Conservation (phyloP, 2,797 vertebrate species). For the Hirundo rustica region DNA sequence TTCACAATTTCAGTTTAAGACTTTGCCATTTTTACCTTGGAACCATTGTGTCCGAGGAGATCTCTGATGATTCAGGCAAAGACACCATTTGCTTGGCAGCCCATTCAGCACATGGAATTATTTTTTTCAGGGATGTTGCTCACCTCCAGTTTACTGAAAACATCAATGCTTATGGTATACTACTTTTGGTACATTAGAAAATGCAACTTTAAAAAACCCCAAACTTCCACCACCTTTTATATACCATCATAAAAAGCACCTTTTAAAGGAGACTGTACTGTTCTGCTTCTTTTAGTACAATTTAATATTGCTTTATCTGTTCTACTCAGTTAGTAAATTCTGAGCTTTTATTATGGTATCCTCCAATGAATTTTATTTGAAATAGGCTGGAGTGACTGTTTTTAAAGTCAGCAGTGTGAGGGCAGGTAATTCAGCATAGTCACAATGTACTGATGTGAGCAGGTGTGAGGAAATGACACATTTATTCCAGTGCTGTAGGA, state of each 20-base stretch:
- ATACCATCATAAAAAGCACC: neutral
- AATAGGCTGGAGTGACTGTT: neutral
- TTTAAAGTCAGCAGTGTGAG: neutral
- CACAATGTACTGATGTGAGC: neutral
- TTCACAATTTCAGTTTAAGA: neutral
- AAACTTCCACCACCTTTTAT: neutral
- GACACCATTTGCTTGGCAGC: neutral
- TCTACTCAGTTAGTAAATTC: neutral
- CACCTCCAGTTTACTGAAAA: neutral
- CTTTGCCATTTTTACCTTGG: slow-evolving; percentile 8
- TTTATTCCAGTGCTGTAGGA: neutral
- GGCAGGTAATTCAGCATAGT: neutral
- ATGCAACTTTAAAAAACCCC: neutral
- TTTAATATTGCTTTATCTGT: neutral
- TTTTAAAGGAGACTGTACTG: neutral
- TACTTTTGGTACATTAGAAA: neutral
- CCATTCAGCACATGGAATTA: neutral
- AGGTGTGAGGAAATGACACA: neutral
- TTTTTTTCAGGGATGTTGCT: neutral
- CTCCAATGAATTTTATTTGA: neutral
- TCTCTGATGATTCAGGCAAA: neutral
- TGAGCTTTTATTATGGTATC: neutral
- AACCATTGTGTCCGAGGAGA: neutral
- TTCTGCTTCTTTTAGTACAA: neutral
- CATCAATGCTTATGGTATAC: neutral